Evolutionary conservation across 2,888 invertebrate species (phyloP).

Genomic region (Caenorhabditis doughertyi): DNA sequence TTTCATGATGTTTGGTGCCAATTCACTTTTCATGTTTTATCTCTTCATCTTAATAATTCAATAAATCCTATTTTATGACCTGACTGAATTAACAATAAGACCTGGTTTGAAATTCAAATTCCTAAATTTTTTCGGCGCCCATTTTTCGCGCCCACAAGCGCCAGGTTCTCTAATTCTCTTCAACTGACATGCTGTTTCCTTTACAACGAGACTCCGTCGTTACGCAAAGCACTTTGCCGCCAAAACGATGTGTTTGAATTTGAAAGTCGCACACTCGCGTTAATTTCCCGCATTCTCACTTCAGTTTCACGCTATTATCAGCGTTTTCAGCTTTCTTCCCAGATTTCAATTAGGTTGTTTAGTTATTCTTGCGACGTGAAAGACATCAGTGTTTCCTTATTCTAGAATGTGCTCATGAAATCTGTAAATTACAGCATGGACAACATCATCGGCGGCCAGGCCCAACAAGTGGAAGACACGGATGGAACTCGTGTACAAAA

Average conservation of each 20-base stretch:
- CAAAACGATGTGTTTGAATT: slow-evolving; percentile 41
- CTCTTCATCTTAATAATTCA: too few species aligned
- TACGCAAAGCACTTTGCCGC: slow-evolving; percentile 34
- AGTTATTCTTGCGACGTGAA: too few species aligned
- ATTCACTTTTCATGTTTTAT: too few species aligned
- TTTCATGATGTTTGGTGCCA: too few species aligned
- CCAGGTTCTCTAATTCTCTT: slow-evolving; percentile 23
- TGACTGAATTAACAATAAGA: too few species aligned
- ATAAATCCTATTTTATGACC: too few species aligned
- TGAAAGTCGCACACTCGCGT: background rate
- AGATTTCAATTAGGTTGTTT: background rate
- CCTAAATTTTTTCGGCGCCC: background rate
- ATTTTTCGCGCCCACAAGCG: slow-evolving; percentile 16
- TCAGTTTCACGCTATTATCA: background rate
- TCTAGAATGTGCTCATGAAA: too few species aligned
- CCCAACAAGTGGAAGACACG: slow-evolving; percentile 87
- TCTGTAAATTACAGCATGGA: too few species aligned
- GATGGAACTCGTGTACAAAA: slow-evolving; percentile 95
- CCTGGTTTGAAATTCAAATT: background rate
- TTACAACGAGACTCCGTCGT: slow-evolving; percentile 54
- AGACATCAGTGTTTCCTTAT: too few species aligned
- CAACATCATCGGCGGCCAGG: slow-evolving; percentile 62
- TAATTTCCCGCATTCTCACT: slow-evolving; percentile 29
- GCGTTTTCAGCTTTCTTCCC: background rate
- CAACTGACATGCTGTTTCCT: slow-evolving; percentile 12